A percentile compares a stretch with the other conserved stretches of the same genome.
Conservation (phyloP, 2,888 invertebrate species). For the Eupithecia insigniata region DNA sequence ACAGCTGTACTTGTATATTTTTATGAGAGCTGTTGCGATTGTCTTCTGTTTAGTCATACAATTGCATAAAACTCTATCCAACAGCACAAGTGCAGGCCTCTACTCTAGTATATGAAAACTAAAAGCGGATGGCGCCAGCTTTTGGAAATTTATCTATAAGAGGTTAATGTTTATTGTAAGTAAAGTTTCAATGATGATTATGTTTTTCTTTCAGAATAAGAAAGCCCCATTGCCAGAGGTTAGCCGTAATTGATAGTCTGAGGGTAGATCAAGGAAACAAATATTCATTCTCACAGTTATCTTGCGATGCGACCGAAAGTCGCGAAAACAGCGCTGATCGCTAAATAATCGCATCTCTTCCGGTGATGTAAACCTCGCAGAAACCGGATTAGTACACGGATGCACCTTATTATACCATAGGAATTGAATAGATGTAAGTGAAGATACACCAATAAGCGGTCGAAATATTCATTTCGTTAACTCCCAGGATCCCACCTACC, state of each 20-base stretch:
- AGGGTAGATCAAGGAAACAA: constrained; percentile 22
- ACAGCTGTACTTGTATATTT: too few species aligned
- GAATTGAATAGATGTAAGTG: constrained; percentile 82
- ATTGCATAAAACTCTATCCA: too few species aligned
- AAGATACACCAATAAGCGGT: constrained; percentile 78
- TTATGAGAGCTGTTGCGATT: too few species aligned
- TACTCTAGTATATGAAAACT: too few species aligned
- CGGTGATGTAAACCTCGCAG: constrained; percentile 17
- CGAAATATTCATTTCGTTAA: constrained; percentile 73
- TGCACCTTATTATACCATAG: constrained; percentile 74
- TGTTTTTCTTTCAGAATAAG: constrained; percentile 28
- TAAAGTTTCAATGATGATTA: constrained; percentile 3
- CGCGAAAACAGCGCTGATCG: constrained; percentile 53
- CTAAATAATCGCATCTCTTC: constrained; percentile 49
- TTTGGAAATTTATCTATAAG: too few species aligned
- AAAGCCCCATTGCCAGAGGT: constrained; percentile 19
- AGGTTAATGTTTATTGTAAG: background rate
- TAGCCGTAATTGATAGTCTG: constrained; percentile 26
- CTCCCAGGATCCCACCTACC: constrained; percentile 69
- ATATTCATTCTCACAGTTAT: constrained; percentile 24
- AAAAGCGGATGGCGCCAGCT: too few species aligned
- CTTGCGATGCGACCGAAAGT: constrained; percentile 21
- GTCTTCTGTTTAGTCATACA: too few species aligned
- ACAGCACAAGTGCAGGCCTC: too few species aligned
- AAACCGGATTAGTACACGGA: constrained; percentile 42